These are phyloP conservation scores for Tiaroga cobitis DNA, from an alignment of 2,797 vertebrate species.

Conservation along the genomic window DNA sequence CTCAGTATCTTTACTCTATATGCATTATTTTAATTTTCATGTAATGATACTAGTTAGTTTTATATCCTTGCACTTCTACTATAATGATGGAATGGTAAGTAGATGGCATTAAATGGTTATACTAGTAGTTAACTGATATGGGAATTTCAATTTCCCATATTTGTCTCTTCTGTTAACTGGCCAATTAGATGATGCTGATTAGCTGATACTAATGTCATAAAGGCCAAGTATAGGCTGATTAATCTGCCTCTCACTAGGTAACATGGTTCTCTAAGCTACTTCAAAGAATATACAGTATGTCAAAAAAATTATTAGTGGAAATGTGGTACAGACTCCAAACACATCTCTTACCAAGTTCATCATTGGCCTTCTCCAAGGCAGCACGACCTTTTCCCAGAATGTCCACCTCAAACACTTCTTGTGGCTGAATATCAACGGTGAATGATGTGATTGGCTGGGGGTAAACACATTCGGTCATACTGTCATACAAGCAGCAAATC, in stretches of 20 bases:
- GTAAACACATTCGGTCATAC: conserved; percentile 89
- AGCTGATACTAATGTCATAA: neutral
- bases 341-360: conserved; percentile 80
- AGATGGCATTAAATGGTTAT: neutral
- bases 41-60: neutral
- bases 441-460: conserved; percentile 82
- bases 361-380: conserved; percentile 83
- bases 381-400: conserved; percentile 79
- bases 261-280: neutral
- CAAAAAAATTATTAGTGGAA: neutral
- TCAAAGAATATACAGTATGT: neutral
- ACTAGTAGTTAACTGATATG: neutral
- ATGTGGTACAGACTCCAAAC: neutral
- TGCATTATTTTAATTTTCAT: neutral
- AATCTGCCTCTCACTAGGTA: neutral
- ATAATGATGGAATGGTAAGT: neutral
- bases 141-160: neutral
- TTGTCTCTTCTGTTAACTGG: neutral
- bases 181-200: neutral
- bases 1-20: neutral
- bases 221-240: neutral
- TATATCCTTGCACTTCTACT: neutral
- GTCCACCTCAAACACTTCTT: conserved; percentile 81
- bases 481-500: conserved; percentile 79
- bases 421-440: conserved; percentile 70